A percentile compares a stretch with the other conserved stretches of the same genome.
phyloP scores from a whole-genome alignment of 2,888 invertebrate genomes.

The Epirrhoe tristata region DNA sequence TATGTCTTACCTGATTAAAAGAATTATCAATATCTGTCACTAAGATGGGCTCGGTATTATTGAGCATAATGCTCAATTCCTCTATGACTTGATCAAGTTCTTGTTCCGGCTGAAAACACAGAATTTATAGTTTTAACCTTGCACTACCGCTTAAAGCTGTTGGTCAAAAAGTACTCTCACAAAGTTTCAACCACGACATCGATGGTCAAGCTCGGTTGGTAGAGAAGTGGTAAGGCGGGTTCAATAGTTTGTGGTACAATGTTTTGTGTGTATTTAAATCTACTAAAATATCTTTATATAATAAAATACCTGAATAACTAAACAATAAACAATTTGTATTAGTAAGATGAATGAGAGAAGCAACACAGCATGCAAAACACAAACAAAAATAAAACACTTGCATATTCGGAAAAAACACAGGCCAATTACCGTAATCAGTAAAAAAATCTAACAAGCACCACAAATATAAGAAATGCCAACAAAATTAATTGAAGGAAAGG shows the following conservation, averaged over 20 bases:
- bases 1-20: slow-evolving; percentile 59
- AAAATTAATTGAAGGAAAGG: not conserved
- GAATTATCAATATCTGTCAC: slow-evolving; percentile 58
- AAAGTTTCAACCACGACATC: too few species aligned
- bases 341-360: not conserved
- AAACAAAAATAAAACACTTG: not conserved
- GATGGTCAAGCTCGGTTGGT: too few species aligned
- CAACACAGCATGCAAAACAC: not conserved
- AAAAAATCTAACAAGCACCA: not conserved
- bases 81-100: slow-evolving; percentile 67
- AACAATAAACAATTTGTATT: not conserved
- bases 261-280: too few species aligned
- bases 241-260: too few species aligned
- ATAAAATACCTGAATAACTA: not conserved
- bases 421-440: not conserved
- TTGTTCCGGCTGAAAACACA: slow-evolving; percentile 63
- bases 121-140: not conserved
- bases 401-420: not conserved
- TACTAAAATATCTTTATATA: not conserved
- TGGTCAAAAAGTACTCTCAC: too few species aligned
- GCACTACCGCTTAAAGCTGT: too few species aligned
- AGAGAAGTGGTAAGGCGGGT: too few species aligned
- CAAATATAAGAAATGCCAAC: not conserved
- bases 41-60: slow-evolving; percentile 53
- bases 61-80: slow-evolving; percentile 60